Base-by-base conservation (phyloP, 2,888 invertebrate species). In the Leptarthrus brevirostris region DNA sequence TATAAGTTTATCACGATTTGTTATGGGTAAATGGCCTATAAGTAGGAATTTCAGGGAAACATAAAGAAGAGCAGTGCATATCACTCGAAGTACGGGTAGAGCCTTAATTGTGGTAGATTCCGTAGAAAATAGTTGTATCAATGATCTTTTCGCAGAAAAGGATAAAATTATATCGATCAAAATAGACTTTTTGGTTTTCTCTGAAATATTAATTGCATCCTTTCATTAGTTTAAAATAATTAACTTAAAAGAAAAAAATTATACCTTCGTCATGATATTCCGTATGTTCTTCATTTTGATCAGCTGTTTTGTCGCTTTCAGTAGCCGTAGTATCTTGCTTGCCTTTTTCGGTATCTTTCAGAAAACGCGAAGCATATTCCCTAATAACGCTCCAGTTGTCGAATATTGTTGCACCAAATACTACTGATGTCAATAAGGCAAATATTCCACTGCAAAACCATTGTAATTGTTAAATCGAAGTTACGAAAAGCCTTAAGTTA, bases 21-120 rank as follows among this genome's bases (percentile, higher is more conserved):
- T 87, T 78, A 88, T 88, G 0, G 92, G 91, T 79, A 88, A 86
- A 74, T 88, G 87, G 20, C 88, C 89, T 4, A 90, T 85, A 64
- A 90, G 89, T 75, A 91, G 85, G 78, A 90, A 88, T 83, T 91
- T 91, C 80, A 92, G 90, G 4, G 89, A 90, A 10, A 90, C 80
- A 77, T 91, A 88, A 74, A 92, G 83, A 75, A 89, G 87, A 1
- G 91, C 79, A 2, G 90, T 91, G 72, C 89, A 88, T 40, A 90
- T 79, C n/a, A 89, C 88, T 76, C 92, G 87, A 34, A 93, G 86
- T 2, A 93, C 90, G 78, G 93, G 91, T 75, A 93, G 88, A 80
- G 92, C 90, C 34, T 88, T 86, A 78, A 90, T 89, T 52, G 85
- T 85, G 26, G 87, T 81, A 0, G 83, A 81, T 0, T 86, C 86